A percentile compares a stretch with the other conserved stretches of the same genome.
phyloP scores from a whole-genome alignment of 2,113 vertebrate genomes.

The Podocnemis expansa region DNA sequence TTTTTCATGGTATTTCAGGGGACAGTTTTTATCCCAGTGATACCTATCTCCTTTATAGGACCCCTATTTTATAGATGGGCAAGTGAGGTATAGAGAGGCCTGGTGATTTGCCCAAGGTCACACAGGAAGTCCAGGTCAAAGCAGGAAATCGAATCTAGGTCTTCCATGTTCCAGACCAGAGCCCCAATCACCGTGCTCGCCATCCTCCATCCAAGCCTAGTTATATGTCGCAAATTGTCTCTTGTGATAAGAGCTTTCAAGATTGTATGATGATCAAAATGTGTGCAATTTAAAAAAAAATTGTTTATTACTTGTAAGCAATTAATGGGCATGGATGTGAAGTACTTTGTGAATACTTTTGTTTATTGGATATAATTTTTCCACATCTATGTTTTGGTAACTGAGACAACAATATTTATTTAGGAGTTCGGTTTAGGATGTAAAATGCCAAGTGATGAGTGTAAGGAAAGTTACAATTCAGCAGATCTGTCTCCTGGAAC shows the following conservation, averaged over 20 bases:
- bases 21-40: no score
- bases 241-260: slow-evolving; percentile 20
- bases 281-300: background rate
- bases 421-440: slow-evolving; percentile 22
- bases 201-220: background rate
- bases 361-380: background rate
- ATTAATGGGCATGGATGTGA: background rate
- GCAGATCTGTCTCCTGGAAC: slow-evolving; percentile 55
- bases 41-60: background rate
- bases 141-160: background rate
- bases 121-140: background rate
- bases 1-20: no score
- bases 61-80: background rate
- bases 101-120: background rate
- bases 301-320: slow-evolving; percentile 11
- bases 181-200: background rate
- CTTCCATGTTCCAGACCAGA: background rate
- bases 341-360: background rate
- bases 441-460: slow-evolving; percentile 39
- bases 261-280: background rate
- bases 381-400: background rate
- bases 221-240: slow-evolving; percentile 2
- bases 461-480: slow-evolving; percentile 47
- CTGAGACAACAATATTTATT: slow-evolving; percentile 7
- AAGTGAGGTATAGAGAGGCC: background rate